Evolutionary conservation across 2,888 invertebrate species (phyloP), one percentile per base, ranked within the genome.

Genomic region (Melikaiella ostensackeni): DNA sequence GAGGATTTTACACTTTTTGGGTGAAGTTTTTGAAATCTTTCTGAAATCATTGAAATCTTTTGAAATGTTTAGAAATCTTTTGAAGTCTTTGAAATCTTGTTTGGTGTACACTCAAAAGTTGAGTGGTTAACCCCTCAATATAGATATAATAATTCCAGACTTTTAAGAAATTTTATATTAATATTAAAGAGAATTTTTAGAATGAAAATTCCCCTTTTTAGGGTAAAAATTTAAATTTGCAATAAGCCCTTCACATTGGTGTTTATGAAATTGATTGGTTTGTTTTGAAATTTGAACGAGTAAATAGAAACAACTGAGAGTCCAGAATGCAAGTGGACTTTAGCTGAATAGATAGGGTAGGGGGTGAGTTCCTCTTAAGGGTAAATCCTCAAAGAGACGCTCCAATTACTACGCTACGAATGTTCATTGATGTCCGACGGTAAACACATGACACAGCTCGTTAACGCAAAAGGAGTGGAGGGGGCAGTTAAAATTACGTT

Each of bases 211-310:
- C 30, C 30, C 30, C 30, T 38, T 46, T 46, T 7, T 7, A 3
- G 16, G 46, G 5, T 3, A 46, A 46, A 19, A 46, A 19, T 46
- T 38, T 24, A 4, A 38, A 64, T 38, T 64, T 64, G n/a, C n/a
- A 35, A 63, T 35, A 38, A 38, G 42, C 64, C 16, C 38, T 24
- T 13, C 21, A 46, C 24, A 46, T 66, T 46, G 27, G 16, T 63
- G 46, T 66, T 66, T 66, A 27, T 46, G 7, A 8, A 38, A 46
- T 16, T 66, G 81, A 85, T 83, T 84, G 85, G 82, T 84, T 87
- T 84, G 79, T 83, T 79, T 82, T 84, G 83, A 80, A 82, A 82
- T 82, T 82, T 83, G 81, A 66, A 76, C 77, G 78, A 66, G 80
- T 79, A 81, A 83, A 81, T 80, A 79, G 81, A 82, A 81, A 77